Conservation (phyloP, 2,797 vertebrate genomes). For the Cynodonichthys magdalenae region DNA sequence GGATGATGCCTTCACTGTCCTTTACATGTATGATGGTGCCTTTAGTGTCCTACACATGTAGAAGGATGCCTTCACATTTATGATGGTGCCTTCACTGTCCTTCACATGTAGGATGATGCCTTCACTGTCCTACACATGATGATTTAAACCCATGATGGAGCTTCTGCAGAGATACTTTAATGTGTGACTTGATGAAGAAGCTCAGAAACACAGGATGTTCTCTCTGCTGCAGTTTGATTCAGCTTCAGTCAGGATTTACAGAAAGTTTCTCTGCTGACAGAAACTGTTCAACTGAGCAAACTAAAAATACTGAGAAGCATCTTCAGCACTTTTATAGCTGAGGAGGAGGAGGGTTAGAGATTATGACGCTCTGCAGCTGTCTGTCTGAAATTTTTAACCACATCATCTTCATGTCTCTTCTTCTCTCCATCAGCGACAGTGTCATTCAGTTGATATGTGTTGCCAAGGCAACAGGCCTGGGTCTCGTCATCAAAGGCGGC, state of each 20-base stretch:
- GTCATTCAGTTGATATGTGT: constrained; percentile 91
- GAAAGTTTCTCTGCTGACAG: constrained; percentile 17
- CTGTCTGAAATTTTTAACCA: constrained; percentile 32
- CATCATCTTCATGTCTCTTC: constrained; percentile 10
- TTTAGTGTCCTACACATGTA: no score
- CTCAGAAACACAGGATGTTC: not conserved
- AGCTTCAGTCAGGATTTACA: constrained; percentile 1
- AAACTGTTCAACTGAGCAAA: constrained; percentile 6
- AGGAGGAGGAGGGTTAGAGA: constrained; percentile 19
- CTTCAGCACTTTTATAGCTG: constrained; percentile 31
- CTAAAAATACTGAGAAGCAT: constrained; percentile 41
- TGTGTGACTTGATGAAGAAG: no score
- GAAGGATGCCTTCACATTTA: no score
- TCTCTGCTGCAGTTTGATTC: not conserved
- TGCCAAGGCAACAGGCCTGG: constrained; percentile 87
- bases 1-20: no score
- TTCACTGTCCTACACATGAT: constrained; percentile 1
- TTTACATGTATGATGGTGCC: no score
- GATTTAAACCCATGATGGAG: no score
- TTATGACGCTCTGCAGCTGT: constrained; percentile 17
- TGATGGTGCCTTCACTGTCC: no score
- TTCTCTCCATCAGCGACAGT: constrained; percentile 78
- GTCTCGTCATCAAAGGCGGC: constrained; percentile 89
- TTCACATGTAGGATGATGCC: not conserved
- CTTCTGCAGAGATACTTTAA: not conserved